Percentiles rank a stretch among this genome's conserved stretches.
Evolutionary conservation across 2,113 vertebrate species (phyloP).

Genomic region (Asarcornis scutulata): DNA sequence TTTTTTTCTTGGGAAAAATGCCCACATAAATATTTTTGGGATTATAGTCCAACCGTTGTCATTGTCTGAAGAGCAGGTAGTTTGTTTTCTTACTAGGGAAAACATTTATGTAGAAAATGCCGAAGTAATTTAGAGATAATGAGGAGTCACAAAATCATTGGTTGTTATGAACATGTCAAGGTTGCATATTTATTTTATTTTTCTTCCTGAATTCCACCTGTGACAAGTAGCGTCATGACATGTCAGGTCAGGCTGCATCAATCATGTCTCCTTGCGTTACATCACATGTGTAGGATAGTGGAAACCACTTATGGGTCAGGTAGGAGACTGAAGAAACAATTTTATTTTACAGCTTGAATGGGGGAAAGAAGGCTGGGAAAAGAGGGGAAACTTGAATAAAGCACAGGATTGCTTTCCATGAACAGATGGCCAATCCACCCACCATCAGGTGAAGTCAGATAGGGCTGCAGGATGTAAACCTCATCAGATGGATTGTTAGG

Average conservation of each 20-base stretch:
- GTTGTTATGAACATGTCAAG: neutral
- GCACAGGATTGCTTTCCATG: neutral
- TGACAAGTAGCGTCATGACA: conserved; percentile 55
- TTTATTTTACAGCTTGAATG: neutral
- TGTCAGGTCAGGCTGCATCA: conserved; percentile 64
- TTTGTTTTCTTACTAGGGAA: too few species aligned
- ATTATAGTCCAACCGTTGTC: rapidly evolving
- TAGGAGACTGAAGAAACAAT: neutral
- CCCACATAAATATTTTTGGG: neutral
- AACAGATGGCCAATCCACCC: conserved; percentile 20
- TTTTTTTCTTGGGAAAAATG: neutral
- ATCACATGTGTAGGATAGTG: neutral
- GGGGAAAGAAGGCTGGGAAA: neutral
- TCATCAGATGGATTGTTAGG: conserved; percentile 5
- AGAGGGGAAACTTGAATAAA: neutral
- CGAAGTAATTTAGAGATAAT: neutral
- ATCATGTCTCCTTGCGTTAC: conserved; percentile 12
- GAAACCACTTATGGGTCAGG: neutral
- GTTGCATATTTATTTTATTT: neutral
- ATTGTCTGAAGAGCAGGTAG: neutral
- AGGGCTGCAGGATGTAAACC: neutral
- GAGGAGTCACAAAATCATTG: neutral
- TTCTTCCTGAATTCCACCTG: conserved; percentile 11
- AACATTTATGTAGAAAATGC: neutral
- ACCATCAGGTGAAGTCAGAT: conserved; percentile 13